Percentiles rank a stretch among this genome's conserved stretches.
These are phyloP conservation scores for Hypomecis punctinalis DNA, from an alignment of 2,888 invertebrate genomes.

Conservation along the genomic window DNA sequence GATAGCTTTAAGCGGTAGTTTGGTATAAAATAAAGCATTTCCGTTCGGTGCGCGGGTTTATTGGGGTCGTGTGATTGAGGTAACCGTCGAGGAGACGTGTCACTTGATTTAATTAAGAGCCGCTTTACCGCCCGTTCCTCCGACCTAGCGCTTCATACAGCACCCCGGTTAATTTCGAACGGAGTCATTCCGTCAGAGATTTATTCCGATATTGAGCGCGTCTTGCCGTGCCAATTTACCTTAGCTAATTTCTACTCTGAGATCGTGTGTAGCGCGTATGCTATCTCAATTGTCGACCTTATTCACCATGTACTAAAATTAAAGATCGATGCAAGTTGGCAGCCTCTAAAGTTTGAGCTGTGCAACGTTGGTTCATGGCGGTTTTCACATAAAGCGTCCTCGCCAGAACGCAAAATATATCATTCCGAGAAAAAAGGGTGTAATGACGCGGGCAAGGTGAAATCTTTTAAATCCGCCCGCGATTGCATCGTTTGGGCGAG, in stretches of 20 bases:
- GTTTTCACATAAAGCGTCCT: conserved; percentile 20
- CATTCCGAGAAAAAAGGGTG: conserved; percentile 47
- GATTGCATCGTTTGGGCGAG: conserved; percentile 80
- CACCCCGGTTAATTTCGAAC: conserved; percentile 77
- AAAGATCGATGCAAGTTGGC: conserved; percentile 10
- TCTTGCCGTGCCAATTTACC: conserved; percentile 41
- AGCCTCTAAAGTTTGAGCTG: conserved; percentile 2
- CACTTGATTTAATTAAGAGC: conserved; percentile 85
- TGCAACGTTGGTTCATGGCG: neutral
- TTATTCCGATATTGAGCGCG: conserved; percentile 77
- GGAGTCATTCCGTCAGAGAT: conserved; percentile 74
- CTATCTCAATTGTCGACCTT: conserved; percentile 24
- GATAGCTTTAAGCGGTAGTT: conserved; percentile 48
- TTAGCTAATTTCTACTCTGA: conserved; percentile 33
- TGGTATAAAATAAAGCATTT: conserved; percentile 64
- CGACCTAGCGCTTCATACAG: conserved; percentile 72
- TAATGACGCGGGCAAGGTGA: conserved; percentile 57
- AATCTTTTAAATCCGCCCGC: conserved; percentile 75
- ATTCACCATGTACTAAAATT: conserved; percentile 16
- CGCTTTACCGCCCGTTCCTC: conserved; percentile 81
- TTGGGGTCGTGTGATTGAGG: conserved; percentile 84
- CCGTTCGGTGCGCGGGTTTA: conserved; percentile 73
- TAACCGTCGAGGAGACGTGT: conserved; percentile 80
- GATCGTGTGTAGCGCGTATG: conserved; percentile 20
- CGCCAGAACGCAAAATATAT: conserved; percentile 24